These are phyloP conservation scores for Tenualosa ilisha DNA, from an alignment of 2,797 vertebrate species.

Conservation along the genomic window DNA sequence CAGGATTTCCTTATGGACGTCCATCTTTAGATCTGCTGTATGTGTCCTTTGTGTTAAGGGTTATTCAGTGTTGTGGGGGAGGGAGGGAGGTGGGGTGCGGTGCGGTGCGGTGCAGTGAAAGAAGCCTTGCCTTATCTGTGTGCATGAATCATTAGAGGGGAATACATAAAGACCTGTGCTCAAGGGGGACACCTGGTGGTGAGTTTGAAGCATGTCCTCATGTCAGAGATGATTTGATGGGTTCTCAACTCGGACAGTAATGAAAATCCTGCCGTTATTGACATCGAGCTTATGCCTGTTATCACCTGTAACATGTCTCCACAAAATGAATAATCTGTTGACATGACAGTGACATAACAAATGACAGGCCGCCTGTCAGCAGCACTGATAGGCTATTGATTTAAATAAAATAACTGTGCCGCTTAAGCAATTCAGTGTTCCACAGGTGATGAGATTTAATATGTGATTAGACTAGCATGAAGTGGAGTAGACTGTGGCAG, in stretches of 20 bases:
- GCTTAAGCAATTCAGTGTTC: not conserved
- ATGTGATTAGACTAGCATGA: not conserved
- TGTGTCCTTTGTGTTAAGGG: not conserved
- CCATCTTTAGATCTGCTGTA: not conserved
- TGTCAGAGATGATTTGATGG: not conserved
- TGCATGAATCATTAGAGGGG: slow-evolving; percentile 12
- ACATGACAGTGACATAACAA: not conserved
- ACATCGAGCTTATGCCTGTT: not conserved
- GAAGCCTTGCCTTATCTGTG: slow-evolving; percentile 2
- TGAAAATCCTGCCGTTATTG: not conserved
- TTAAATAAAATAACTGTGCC: not conserved
- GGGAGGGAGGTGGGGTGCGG: not conserved
- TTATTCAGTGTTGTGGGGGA: not conserved
- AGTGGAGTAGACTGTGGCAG: not conserved
- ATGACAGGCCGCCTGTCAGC: not conserved
- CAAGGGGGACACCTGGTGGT: slow-evolving; percentile 37
- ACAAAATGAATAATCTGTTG: not conserved
- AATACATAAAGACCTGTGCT: not conserved
- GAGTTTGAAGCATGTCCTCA: not conserved
- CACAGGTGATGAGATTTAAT: not conserved
- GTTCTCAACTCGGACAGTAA: not conserved
- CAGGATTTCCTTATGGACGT: slow-evolving; percentile 5
- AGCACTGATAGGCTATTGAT: too few relatives aligned
- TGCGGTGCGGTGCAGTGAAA: not conserved
- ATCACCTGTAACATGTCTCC: not conserved